Evolutionary conservation across 2,888 invertebrate species (phyloP), one percentile per base, ranked within the genome.

Genomic region (Caradrina clavipalpis): DNA sequence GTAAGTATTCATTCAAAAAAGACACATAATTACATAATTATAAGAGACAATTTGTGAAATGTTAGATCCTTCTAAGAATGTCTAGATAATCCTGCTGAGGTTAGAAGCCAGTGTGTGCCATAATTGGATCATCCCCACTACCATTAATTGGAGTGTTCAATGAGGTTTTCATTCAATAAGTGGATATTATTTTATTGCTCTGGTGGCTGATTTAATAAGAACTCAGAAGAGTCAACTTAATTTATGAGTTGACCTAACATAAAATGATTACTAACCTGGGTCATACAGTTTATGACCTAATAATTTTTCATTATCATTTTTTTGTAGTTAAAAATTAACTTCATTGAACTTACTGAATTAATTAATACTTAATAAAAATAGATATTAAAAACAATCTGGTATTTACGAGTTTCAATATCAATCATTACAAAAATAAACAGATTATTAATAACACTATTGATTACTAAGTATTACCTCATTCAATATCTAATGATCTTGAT

Each of bases 1-100:
- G 96, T 96, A 90, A 94, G 95, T 92, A 62, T 62, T 61, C 0
- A 42, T n/a, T 49, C 6, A 39, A 15, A 26, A 42, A n/a, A 19
- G 11, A 1, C 19, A 19, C 1, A 3, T 45, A 17, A 17, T 5
- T 45, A 17, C 45, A 45, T 45, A 39, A 13, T 39, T 13, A 39
- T 26, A 31, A 57, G 11, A 15, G 13, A 51, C 19, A 13, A 51
- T 53, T 63, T 22, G 22, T 54, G 22, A 26, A 21, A 45, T 45
- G 17, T 35, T 51, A 45, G 22, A 57, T 69, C 11, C 15, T 76
- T 45, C 45, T 31, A 69, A 56, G 55, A 71, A 68, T 69, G 2
- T 35, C 19, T n/a, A 56, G 42, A 71, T 77, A 76, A 73, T 71
- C 42, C 71, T 54, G 21, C 31, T 65, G 21, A 42, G 39, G 42